Conservation (phyloP, 2,888 invertebrate species). For the Amblyjoppa fuscipennis region DNA sequence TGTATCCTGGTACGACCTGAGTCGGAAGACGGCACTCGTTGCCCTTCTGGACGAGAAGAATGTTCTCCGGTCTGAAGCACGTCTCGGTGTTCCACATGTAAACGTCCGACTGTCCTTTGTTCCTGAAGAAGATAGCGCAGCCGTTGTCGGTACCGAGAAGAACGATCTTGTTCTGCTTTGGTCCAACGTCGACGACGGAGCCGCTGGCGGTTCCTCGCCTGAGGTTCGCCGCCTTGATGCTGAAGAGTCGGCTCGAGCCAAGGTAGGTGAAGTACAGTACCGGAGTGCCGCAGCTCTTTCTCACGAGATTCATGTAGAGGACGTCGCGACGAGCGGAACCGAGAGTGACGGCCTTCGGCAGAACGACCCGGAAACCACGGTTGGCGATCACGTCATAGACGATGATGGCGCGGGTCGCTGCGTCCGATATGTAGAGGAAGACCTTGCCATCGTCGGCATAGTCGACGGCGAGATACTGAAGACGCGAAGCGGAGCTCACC, state of each 20-base stretch:
- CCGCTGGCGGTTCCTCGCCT: constrained; percentile 87
- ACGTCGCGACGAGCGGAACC: constrained; percentile 86
- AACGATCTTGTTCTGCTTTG: constrained; percentile 87
- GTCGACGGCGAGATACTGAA: constrained; percentile 91
- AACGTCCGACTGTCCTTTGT: constrained; percentile 87
- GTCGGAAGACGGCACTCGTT: constrained; percentile 88
- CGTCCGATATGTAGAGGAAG: constrained; percentile 89
- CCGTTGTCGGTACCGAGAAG: constrained; percentile 88
- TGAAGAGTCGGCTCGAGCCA: constrained; percentile 87
- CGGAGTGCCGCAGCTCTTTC: constrained; percentile 85
- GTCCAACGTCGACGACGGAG: constrained; percentile 87
- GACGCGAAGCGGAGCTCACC: constrained; percentile 87
- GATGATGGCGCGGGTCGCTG: constrained; percentile 87
- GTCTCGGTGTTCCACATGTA: constrained; percentile 89
- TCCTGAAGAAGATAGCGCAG: constrained; percentile 87
- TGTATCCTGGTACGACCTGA: constrained; percentile 88
- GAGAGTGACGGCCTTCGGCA: constrained; percentile 86
- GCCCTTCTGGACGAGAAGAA: constrained; percentile 87
- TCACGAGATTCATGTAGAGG: constrained; percentile 87
- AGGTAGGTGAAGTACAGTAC: constrained; percentile 88
- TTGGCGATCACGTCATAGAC: constrained; percentile 86
- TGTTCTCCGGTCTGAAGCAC: constrained; percentile 87
- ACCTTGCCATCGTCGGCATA: constrained; percentile 88
- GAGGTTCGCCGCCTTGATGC: constrained; percentile 87
- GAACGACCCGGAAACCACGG: constrained; percentile 87